A percentile compares a stretch with the other conserved stretches of the same genome.
These are phyloP conservation scores for Aphelenchoides fujianensis DNA, from an alignment of 1,140 invertebrate genomes.

Conservation along the genomic window DNA sequence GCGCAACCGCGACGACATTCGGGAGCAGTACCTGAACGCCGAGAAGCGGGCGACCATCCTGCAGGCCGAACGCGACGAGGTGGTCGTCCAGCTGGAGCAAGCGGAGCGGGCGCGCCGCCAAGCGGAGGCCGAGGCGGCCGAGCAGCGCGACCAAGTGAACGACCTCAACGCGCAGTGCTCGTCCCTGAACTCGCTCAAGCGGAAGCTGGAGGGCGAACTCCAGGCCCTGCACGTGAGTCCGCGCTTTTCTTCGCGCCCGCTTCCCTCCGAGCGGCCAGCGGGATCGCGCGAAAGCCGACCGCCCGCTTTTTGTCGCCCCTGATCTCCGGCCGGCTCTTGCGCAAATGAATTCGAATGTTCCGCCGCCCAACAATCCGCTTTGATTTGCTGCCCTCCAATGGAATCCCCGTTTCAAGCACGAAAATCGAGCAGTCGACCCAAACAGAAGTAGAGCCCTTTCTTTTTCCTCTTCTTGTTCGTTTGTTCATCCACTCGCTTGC, in stretches of 20 bases:
- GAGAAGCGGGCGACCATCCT: constrained; percentile 69
- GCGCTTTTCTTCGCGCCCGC: neutral
- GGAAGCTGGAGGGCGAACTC: constrained; percentile 95
- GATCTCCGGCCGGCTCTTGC: no score
- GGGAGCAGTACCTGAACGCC: constrained; percentile 57
- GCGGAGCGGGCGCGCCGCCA: constrained; percentile 79
- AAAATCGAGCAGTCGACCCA: neutral
- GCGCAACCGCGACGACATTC: constrained; percentile 54
- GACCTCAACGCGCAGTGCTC: constrained; percentile 86
- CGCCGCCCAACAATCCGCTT: neutral
- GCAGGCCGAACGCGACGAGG: constrained; percentile 57
- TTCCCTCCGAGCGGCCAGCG: no score
- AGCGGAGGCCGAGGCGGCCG: constrained; percentile 90
- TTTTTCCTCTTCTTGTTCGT: neutral
- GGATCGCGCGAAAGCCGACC: neutral
- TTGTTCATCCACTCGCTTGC: constrained; percentile 27
- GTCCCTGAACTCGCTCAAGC: constrained; percentile 88
- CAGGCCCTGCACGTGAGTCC: constrained; percentile 81
- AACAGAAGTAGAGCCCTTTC: neutral
- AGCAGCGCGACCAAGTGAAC: constrained; percentile 93
- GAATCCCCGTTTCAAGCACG: neutral
- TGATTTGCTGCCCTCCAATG: neutral
- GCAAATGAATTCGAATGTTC: neutral
- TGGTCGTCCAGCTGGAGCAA: constrained; percentile 55
- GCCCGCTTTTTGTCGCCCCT: neutral